Conservation (phyloP, 2,888 invertebrate genomes). For the Yponomeuta malinellus region DNA sequence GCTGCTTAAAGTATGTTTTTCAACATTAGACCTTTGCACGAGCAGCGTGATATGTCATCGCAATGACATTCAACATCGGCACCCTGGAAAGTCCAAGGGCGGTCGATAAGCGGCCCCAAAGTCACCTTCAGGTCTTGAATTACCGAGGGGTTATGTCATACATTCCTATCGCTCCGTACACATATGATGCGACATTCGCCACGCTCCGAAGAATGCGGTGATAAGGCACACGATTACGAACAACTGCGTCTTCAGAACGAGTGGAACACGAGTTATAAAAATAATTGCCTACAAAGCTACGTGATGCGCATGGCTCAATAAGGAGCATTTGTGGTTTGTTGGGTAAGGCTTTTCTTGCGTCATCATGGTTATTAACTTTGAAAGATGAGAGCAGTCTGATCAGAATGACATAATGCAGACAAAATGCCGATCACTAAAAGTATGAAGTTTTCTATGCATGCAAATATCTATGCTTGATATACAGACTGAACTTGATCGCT, state of each 20-base stretch:
- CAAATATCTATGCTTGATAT: too few relatives aligned
- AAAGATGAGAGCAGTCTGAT: background rate
- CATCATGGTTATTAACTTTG: background rate
- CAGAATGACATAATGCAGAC: background rate
- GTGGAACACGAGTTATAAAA: too few relatives aligned
- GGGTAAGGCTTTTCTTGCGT: background rate
- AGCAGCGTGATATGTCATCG: background rate
- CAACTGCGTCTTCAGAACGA: background rate
- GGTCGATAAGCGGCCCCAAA: background rate
- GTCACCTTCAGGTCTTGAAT: constrained; percentile 3
- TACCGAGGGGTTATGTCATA: constrained; percentile 2
- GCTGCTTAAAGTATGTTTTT: too few relatives aligned
- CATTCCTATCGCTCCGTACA: constrained; percentile 1
- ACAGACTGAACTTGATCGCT: too few relatives aligned
- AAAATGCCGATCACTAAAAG: background rate
- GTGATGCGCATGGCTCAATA: background rate
- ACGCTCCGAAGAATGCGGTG: constrained; percentile 7
- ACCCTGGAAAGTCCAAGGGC: background rate
- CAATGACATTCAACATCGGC: background rate
- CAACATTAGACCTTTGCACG: too few relatives aligned
- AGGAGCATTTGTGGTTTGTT: background rate
- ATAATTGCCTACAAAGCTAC: too few relatives aligned
- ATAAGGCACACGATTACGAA: background rate
- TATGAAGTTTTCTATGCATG: too few relatives aligned
- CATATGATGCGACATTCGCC: constrained; percentile 5